A percentile compares a stretch with the other conserved stretches of the same genome.
These are phyloP conservation scores for Proctacanthus coquilletti DNA, from an alignment of 1,140 invertebrate species.

Conservation along the genomic window DNA sequence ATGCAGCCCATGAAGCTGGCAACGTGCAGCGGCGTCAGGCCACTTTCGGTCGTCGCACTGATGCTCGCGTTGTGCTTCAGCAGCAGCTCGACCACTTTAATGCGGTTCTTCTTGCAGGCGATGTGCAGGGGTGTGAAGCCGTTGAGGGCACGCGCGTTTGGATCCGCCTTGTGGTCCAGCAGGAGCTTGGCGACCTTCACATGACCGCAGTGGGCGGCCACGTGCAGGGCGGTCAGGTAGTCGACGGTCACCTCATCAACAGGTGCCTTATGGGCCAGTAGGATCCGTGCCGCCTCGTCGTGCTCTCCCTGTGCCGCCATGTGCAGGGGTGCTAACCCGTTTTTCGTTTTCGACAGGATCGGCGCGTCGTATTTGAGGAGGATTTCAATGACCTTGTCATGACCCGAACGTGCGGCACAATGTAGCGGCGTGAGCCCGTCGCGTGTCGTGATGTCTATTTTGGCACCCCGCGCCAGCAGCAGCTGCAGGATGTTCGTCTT, in stretches of 20 bases:
- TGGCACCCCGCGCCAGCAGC: constrained; percentile 69
- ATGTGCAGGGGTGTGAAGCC: constrained; percentile 98
- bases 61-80: constrained; percentile 87
- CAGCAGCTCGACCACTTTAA: constrained; percentile 90
- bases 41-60: constrained; percentile 53
- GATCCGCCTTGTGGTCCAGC: constrained; percentile 87
- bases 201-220: constrained; percentile 89
- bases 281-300: constrained; percentile 81
- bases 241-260: constrained; percentile 97
- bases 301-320: constrained; percentile 97
- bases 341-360: constrained; percentile 96
- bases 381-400: constrained; percentile 88
- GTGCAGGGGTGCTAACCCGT: constrained; percentile 76
- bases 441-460: constrained; percentile 86
- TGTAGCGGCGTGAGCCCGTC: constrained; percentile 87
- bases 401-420: constrained; percentile 89
- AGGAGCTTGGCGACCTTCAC: constrained; percentile 86
- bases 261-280: constrained; percentile 83
- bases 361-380: constrained; percentile 83
- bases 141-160: constrained; percentile 91
- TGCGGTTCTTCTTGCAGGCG: constrained; percentile 97
- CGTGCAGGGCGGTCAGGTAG: constrained; percentile 92
- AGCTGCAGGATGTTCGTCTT: constrained; percentile 58
- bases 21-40: constrained; percentile 92
- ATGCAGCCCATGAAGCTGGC: constrained; percentile 99